A percentile compares a stretch with the other conserved stretches of the same genome.
phyloP scores from a whole-genome alignment of 1,140 invertebrate species.

The Melipona quadrifasciata region DNA sequence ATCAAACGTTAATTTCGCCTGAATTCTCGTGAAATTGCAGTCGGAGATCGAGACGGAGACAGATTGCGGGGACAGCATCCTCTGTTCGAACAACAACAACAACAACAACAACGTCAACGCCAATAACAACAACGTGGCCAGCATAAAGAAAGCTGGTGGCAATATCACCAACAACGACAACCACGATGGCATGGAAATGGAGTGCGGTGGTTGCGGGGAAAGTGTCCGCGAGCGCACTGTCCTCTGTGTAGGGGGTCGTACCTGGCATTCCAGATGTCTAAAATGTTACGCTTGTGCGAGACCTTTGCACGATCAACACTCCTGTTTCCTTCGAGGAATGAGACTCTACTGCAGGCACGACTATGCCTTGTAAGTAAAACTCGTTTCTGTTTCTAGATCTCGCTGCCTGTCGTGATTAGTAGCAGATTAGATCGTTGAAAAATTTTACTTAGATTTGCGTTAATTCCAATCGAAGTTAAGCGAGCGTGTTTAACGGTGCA shows the following conservation, averaged over 20 bases:
- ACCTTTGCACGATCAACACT: conserved; percentile 79
- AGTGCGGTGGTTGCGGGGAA: conserved; percentile 80
- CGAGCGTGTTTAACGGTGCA: too few species aligned
- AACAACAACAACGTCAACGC: conserved; percentile 43
- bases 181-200: conserved; percentile 75
- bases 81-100: conserved; percentile 63
- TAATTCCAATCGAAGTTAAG: too few species aligned
- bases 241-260: conserved; percentile 79
- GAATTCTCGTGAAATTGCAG: conserved; percentile 49
- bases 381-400: conserved; percentile 21
- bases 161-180: conserved; percentile 40
- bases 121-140: conserved; percentile 24
- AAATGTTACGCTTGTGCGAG: conserved; percentile 79
- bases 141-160: conserved; percentile 26
- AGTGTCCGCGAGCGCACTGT: conserved; percentile 78
- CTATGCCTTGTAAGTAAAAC: conserved; percentile 78
- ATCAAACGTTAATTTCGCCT: background rate
- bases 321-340: conserved; percentile 79
- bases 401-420: background rate
- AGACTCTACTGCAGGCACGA: conserved; percentile 80
- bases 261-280: conserved; percentile 80
- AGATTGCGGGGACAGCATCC: conserved; percentile 55
- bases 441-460: too few species aligned
- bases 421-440: too few species aligned
- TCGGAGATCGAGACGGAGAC: conserved; percentile 69